Base-by-base conservation (phyloP, 92 coral and sea anemone genomes). In the Porites cylindrica region DNA sequence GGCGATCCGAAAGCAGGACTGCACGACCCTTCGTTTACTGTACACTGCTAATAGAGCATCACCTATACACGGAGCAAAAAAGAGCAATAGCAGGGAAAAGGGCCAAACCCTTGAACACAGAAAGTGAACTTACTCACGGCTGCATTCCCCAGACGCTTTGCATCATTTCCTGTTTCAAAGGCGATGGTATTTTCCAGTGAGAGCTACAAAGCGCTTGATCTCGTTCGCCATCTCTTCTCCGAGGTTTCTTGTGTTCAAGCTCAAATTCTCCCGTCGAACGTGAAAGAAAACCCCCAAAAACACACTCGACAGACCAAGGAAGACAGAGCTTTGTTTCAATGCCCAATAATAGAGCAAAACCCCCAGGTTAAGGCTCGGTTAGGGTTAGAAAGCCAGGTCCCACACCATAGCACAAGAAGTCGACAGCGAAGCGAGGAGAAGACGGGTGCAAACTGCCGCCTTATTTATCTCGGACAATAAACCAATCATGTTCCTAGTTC, bases 101-200 rank as follows among this genome's bases (percentile, higher is more conserved):
- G 82, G 91, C 82, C 87, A 52, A 85, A 87, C 91, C 91, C 87
- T 87, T 87, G 76, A 87, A 87, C 47, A 87, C 87, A 72, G 91
- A 87, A 63, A 69, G 87, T 81, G 91, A 86, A 80, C 20, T 19
- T 87, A 80, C 91, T 87, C 91, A 87, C 91, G 87, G 78, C 91
- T 79, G 86, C 53, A 81, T 87, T 87, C 81, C 83, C 91, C 87
- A 23, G 51, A 87, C 53, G 51, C 81, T 67, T 50, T 66, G 89
- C 89, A 32, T 78, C 83, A 69, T 85, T 77, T 54, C 83, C 54
- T 51, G 77, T 83, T 10, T 56, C 77, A 16, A 77, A 66, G 58
- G 64, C 89, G 58, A 51, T 8, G 23, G 72, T 70, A 47, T 75
- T 52, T 76, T n/a, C 76, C 77, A 66, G 89, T 85, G 82, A 29